Percentiles rank a stretch among this genome's conserved stretches.
These are phyloP conservation scores for Cariama cristata DNA, from an alignment of 2,113 vertebrate genomes.

Conservation along the genomic window DNA sequence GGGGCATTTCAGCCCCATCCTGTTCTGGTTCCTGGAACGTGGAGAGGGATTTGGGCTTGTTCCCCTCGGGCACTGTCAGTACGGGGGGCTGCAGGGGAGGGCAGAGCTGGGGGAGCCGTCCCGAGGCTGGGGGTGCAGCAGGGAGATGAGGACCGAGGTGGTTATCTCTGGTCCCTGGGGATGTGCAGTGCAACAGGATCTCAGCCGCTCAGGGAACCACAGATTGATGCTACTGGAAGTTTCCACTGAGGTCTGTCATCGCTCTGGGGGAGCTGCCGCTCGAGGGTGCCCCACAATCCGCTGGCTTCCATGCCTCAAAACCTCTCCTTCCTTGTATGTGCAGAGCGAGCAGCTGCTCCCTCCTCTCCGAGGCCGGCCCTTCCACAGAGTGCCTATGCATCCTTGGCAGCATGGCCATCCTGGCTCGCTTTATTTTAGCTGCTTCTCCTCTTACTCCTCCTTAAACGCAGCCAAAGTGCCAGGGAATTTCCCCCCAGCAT, in stretches of 20 bases:
- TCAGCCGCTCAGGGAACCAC: accelerated
- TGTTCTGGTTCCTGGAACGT: neutral
- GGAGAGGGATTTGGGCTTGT: too few relatives aligned
- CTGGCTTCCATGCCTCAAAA: neutral
- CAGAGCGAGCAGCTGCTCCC: neutral
- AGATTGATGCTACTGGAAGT: neutral
- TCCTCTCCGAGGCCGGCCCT: neutral
- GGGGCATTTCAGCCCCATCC: too few relatives aligned
- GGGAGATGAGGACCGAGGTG: accelerated
- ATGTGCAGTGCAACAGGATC: accelerated
- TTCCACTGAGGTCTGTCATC: accelerated
- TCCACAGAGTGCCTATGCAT: neutral
- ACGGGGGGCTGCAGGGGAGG: neutral
- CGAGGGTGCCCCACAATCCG: accelerated
- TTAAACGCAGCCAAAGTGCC: neutral
- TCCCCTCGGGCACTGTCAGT: neutral
- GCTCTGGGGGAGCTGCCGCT: neutral
- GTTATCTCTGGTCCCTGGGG: neutral
- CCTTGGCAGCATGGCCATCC: accelerated
- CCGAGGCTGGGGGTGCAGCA: neutral
- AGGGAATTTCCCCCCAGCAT: neutral
- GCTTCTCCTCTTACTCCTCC: neutral
- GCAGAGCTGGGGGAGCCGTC: neutral
- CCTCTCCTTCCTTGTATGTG: neutral
- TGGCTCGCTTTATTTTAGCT: neutral